phyloP scores from a whole-genome alignment of 2,888 invertebrate genomes.

The Lasius platythorax region DNA sequence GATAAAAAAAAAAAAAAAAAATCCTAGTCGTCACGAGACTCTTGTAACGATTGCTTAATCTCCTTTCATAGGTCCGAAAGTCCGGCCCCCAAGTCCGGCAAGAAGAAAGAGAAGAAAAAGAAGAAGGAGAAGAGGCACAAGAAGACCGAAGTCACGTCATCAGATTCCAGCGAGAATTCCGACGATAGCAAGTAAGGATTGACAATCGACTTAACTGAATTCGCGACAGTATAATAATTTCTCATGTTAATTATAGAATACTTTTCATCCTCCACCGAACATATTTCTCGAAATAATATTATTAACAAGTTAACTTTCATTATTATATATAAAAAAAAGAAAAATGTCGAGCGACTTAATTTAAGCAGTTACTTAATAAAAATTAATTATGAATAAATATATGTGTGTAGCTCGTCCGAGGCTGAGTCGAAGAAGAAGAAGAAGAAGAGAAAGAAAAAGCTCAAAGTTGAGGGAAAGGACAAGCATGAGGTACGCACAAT shows the following conservation, averaged over 20 bases:
- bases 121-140: constrained; percentile 85
- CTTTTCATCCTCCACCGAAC: neutral
- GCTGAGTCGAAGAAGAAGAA: constrained; percentile 92
- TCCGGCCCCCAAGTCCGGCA: constrained; percentile 81
- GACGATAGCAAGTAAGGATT: constrained; percentile 83
- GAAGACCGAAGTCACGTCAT: constrained; percentile 81
- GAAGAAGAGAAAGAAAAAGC: constrained; percentile 94
- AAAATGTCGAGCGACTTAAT: neutral
- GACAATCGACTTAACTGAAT: constrained; percentile 8
- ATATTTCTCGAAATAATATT: neutral
- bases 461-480: constrained; percentile 87
- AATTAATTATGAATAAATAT: constrained; percentile 39
- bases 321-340: neutral
- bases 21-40: constrained; percentile 36
- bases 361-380: neutral
- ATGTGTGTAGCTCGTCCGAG: constrained; percentile 88
- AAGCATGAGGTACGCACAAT: constrained; percentile 75
- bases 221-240: neutral
- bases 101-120: constrained; percentile 85
- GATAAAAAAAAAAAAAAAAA: constrained; percentile 59
- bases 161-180: constrained; percentile 83
- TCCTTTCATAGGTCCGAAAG: constrained; percentile 82
- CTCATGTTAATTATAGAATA: neutral
- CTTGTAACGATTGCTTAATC: constrained; percentile 57
- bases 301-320: neutral